Evolutionary conservation across 2,888 invertebrate genomes (phyloP).

Genomic region (Lamellibrachia satsuma): DNA sequence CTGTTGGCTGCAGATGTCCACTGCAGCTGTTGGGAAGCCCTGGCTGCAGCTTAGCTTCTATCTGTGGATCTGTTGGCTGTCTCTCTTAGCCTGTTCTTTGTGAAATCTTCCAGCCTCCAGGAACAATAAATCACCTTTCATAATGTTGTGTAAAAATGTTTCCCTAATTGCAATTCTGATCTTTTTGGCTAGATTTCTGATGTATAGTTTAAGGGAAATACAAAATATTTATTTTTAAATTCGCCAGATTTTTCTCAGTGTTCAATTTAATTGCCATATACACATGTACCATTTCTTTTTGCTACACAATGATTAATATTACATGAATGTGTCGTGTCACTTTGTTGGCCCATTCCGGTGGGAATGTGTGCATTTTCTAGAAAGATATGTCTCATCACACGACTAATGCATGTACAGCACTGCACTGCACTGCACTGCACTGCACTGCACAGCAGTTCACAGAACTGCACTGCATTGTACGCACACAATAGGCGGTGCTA

Average conservation of each 20-base stretch:
- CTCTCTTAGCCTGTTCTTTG: not conserved
- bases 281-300: not conserved
- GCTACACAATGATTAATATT: not conserved
- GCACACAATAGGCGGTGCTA: too few relatives aligned
- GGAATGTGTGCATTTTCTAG: not conserved
- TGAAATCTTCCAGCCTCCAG: not conserved
- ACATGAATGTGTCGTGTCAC: not conserved
- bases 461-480: too few relatives aligned
- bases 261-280: not conserved
- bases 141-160: not conserved
- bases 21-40: not conserved
- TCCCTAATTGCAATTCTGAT: not conserved
- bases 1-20: slow-evolving; percentile 12
- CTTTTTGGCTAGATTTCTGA: too few relatives aligned
- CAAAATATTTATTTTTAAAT: too few relatives aligned
- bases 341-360: not conserved
- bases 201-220: too few relatives aligned
- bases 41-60: not conserved
- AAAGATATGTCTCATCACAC: not conserved
- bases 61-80: not conserved
- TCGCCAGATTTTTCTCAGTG: too few relatives aligned
- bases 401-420: too few relatives aligned
- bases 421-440: too few relatives aligned
- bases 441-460: too few relatives aligned
- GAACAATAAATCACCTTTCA: not conserved